These are phyloP conservation scores for Luperina nickerlii DNA, from an alignment of 2,888 invertebrate species.

Conservation along the genomic window DNA sequence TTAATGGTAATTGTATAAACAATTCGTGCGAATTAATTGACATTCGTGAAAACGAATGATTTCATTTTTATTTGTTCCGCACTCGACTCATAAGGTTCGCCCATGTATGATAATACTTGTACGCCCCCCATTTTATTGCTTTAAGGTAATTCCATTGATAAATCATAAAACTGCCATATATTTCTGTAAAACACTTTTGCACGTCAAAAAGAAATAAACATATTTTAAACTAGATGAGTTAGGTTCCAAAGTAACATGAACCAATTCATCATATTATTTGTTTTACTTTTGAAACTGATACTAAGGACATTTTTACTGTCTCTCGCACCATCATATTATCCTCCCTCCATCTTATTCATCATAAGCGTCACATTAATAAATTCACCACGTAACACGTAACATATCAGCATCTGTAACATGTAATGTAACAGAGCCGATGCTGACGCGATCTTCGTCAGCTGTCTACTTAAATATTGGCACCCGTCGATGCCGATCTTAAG, in stretches of 20 bases:
- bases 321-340: neutral
- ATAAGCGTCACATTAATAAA: neutral
- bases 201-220: neutral
- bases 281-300: neutral
- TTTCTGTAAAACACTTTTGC: neutral
- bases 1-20: neutral
- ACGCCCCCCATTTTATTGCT: neutral
- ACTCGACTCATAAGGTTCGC: neutral
- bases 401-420: conserved; percentile 9
- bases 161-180: no score
- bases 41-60: neutral
- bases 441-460: conserved; percentile 46
- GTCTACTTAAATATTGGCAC: conserved; percentile 39
- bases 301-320: no score
- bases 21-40: neutral
- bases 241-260: neutral
- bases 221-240: neutral
- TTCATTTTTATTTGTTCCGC: neutral
- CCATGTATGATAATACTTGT: neutral
- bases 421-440: conserved; percentile 9
- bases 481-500: conserved; percentile 11
- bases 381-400: neutral
- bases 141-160: neutral
- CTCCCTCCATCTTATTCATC: neutral
- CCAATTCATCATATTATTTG: neutral